A percentile compares a stretch with the other conserved stretches of the same genome.
phyloP scores from a whole-genome alignment of 1,140 invertebrate species.

The Copidosoma floridanum region DNA sequence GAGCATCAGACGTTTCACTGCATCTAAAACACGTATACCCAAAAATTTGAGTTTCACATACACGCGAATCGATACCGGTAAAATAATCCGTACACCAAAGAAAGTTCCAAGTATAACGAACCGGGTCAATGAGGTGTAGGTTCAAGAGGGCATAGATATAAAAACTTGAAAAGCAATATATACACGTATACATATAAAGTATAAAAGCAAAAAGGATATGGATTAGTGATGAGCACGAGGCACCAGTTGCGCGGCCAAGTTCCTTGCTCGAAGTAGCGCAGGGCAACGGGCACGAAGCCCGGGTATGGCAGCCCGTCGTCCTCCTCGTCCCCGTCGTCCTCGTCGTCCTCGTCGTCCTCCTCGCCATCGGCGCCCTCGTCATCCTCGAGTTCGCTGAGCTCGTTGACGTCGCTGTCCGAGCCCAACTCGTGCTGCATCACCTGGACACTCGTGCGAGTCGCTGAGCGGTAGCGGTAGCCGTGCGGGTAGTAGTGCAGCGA shows the following conservation, averaged over 20 bases:
- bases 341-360: constrained; percentile 55
- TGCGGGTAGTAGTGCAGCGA: constrained; percentile 50
- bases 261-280: constrained; percentile 84
- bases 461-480: constrained; percentile 51
- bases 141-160: neutral
- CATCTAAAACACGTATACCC: too few species aligned
- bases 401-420: constrained; percentile 60
- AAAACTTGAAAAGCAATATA: neutral
- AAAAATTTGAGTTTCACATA: too few species aligned
- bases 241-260: constrained; percentile 87
- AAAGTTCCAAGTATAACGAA: too few species aligned
- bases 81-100: too few species aligned
- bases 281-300: constrained; percentile 78
- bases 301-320: constrained; percentile 75
- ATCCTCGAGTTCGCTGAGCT: constrained; percentile 51
- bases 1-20: too few species aligned
- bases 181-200: too few species aligned
- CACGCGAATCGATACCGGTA: too few species aligned
- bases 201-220: constrained; percentile 90
- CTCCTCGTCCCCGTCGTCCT: constrained; percentile 60
- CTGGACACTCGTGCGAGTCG: constrained; percentile 38
- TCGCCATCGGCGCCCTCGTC: constrained; percentile 62
- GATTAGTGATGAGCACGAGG: constrained; percentile 93
- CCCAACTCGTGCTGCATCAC: constrained; percentile 35
- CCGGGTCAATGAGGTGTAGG: too few species aligned